These are phyloP conservation scores for Chymomyza amoena DNA, from an alignment of 2,888 invertebrate species.

Conservation along the genomic window DNA sequence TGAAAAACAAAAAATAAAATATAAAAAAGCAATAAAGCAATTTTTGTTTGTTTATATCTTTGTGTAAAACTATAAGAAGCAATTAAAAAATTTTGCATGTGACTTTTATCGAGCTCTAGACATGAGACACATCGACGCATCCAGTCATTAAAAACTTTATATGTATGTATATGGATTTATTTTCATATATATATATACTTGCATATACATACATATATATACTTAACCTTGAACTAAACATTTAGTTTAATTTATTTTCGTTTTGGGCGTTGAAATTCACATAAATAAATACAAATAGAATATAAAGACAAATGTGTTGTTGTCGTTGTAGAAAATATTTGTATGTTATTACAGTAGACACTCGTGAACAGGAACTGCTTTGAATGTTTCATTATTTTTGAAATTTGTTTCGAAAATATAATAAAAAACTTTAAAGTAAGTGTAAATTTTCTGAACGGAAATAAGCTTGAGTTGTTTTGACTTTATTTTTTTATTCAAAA, in stretches of 20 bases:
- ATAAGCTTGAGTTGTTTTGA: no score
- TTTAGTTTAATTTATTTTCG: constrained; percentile 44
- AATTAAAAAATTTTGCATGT: constrained; percentile 69
- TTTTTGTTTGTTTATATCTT: constrained; percentile 13
- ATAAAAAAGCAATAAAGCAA: not conserved
- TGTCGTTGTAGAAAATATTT: not conserved
- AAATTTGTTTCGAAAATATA: not conserved
- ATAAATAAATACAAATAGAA: constrained; percentile 27
- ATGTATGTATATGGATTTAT: not conserved
- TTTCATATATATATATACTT: not conserved
- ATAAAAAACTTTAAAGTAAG: no score
- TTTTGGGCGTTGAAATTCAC: constrained; percentile 27
- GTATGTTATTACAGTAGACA: not conserved
- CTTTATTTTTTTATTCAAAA: no score
- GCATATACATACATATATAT: no score
- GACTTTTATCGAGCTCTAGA: constrained; percentile 24
- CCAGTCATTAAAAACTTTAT: not conserved
- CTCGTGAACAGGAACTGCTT: not conserved
- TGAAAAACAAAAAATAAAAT: not conserved
- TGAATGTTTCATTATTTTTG: not conserved
- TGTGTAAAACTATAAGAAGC: constrained; percentile 59
- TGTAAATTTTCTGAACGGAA: no score
- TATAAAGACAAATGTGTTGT: not conserved
- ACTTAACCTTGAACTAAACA: constrained; percentile 54
- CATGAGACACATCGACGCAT: not conserved